Percentiles rank a stretch among this genome's conserved stretches.
Evolutionary conservation across 2,888 invertebrate genomes (phyloP).

Genomic region (Heteromyza rotundicornis): DNA sequence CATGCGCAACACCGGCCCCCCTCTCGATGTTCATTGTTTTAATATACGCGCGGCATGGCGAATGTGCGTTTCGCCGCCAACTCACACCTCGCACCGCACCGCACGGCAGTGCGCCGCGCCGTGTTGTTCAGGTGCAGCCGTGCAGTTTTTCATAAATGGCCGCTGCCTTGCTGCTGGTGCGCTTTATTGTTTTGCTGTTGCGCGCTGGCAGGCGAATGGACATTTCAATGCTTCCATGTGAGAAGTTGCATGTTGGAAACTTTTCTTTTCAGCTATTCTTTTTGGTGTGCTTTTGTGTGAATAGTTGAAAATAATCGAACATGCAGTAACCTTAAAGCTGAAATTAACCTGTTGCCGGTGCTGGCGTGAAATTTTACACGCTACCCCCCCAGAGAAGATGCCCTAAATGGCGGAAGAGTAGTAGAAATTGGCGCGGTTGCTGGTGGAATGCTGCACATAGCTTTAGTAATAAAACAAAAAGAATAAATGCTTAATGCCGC

Average conservation of each 20-base stretch:
- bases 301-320: slow-evolving; percentile 28
- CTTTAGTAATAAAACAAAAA: no score
- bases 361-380: not conserved
- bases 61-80: slow-evolving; percentile 1
- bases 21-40: not conserved
- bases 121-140: no score
- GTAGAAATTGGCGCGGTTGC: no score
- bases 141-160: slow-evolving; percentile 25
- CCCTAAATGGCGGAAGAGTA: not conserved
- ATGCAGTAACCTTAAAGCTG: slow-evolving; percentile 43
- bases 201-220: slow-evolving; percentile 28
- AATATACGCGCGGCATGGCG: not conserved
- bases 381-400: not conserved
- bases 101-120: not conserved
- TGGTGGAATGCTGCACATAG: no score
- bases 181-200: slow-evolving; percentile 6
- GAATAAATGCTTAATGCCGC: no score
- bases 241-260: slow-evolving; percentile 43
- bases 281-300: slow-evolving; percentile 15
- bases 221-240: slow-evolving; percentile 48
- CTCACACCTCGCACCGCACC: not conserved
- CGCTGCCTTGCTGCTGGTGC: slow-evolving; percentile 39
- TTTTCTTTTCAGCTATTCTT: slow-evolving; percentile 30
- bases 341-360: slow-evolving; percentile 57
- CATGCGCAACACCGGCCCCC: slow-evolving; percentile 19